Evolutionary conservation across 2,797 vertebrate species (phyloP), one percentile per base, ranked within the genome.

Genomic region (Gymnothorax reevesii): DNA sequence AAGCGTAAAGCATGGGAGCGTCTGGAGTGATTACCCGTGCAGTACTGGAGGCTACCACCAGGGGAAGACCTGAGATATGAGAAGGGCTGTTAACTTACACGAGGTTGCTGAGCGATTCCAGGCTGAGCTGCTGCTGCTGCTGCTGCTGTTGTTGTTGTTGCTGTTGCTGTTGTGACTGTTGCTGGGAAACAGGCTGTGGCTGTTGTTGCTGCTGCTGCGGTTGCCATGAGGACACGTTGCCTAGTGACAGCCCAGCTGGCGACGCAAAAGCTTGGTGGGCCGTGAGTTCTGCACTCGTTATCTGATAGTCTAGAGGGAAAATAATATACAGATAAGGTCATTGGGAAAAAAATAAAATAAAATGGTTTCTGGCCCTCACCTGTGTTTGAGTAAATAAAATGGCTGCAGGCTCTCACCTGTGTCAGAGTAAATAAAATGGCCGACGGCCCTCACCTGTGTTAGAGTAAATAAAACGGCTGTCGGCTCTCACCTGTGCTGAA

Each of bases 191-290:
- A 10, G 69, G 93, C 0, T 97, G 97, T 0, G 95, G 96, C 0
- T 96, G 95, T 0, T 94, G 95, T 0, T 96, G 97, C 0, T 96
- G 97, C 54, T 96, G 97, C 0, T 97, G 97, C 91, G 97, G 98
- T 93, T 98, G 98, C 98, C 98, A 99, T 93, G 97, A 95, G 64
- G 97, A 96, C 94, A 99, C 95, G 90, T 96, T 98, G 95, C 98
- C 96, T 86, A 98, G 96, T 87, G 98, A 96, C 94, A 99, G 93
- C 82, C 96, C 93, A 22, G 95, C 96, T 7, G 97, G 97, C 0
- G 97, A 98, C 87, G 96, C 97, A 95, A 99, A 99, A 0, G 98
- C 96, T 13, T 98, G 97, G 91, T 99, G 96, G 3, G 97, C 98
- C 20, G 98, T 97, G 86, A 99, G 95, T 91, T 99, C 98, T 25